Evolutionary conservation across 2,113 vertebrate genomes (phyloP).

Genomic region (human (Homo sapiens)): DNA sequence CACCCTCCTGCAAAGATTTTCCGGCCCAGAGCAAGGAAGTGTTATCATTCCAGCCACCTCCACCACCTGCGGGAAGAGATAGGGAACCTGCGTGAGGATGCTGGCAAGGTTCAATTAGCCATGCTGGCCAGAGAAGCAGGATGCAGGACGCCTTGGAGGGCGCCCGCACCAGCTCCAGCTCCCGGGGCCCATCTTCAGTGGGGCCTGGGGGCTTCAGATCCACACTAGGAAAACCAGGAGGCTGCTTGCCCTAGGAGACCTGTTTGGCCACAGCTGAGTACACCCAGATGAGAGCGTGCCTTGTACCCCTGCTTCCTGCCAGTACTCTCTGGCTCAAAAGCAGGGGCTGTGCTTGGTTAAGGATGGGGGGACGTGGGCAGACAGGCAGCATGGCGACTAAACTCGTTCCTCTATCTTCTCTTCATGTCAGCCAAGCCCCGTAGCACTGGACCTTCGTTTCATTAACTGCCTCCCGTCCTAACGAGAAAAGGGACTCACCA

Average conservation of each 20-base stretch:
- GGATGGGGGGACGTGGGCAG: fast-evolving
- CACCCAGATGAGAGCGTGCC: fast-evolving
- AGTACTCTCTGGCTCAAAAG: background rate
- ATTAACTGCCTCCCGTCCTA: background rate
- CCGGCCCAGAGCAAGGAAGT: conserved; percentile 92
- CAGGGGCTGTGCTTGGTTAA: background rate
- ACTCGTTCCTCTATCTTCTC: background rate
- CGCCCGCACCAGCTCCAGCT: fast-evolving
- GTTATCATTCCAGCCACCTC: conserved; percentile 97
- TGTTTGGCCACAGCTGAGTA: background rate
- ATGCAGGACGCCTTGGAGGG: fast-evolving
- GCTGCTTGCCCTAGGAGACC: background rate
- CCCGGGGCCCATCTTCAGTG: fast-evolving
- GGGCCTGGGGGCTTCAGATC: background rate
- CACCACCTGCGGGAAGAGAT: conserved; percentile 91
- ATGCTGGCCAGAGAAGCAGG: background rate
- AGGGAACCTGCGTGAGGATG: background rate
- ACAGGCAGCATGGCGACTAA: background rate
- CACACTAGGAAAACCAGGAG: background rate
- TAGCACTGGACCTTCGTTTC: background rate
- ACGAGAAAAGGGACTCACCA: background rate
- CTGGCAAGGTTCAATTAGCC: fast-evolving
- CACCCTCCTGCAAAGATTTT: conserved; percentile 94
- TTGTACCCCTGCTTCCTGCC: background rate
- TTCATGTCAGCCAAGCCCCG: fast-evolving